Evolutionary conservation across 2,113 vertebrate genomes (phyloP).

Genomic region (Chloebia gouldiae): DNA sequence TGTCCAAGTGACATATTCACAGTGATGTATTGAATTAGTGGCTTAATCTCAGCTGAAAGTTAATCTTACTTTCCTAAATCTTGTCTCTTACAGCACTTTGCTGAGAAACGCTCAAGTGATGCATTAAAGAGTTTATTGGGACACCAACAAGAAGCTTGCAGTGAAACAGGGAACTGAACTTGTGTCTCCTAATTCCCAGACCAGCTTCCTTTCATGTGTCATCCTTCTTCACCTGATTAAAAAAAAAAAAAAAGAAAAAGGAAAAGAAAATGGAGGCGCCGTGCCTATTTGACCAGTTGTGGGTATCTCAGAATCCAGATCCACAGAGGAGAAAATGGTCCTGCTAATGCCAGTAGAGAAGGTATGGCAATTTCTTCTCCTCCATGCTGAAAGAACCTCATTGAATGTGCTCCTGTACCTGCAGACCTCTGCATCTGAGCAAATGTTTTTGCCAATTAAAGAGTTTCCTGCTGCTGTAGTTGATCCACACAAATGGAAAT

Average conservation of each 20-base stretch:
- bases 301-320: conserved; percentile 42
- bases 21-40: not conserved
- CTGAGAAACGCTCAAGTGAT: not conserved
- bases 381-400: conserved; percentile 52
- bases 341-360: conserved; percentile 61
- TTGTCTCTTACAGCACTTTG: not conserved
- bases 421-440: conserved; percentile 44
- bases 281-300: conserved; percentile 19
- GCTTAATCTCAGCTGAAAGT: not conserved
- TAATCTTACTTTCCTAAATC: not conserved
- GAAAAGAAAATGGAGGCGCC: not conserved
- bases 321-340: conserved; percentile 32
- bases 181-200: not conserved
- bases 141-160: not conserved
- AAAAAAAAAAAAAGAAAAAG: not conserved
- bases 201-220: not conserved
- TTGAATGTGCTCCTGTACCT: conserved; percentile 60
- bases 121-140: not conserved
- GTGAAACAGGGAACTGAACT: not conserved
- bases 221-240: not conserved
- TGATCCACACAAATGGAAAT: conserved; percentile 48
- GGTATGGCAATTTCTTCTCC: conserved; percentile 37
- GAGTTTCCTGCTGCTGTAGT: conserved; percentile 63
- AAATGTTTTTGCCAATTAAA: conserved; percentile 74
- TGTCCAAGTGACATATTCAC: not conserved